Evolutionary conservation across 2,113 vertebrate genomes (phyloP).

Genomic region (Tor tambroides): DNA sequence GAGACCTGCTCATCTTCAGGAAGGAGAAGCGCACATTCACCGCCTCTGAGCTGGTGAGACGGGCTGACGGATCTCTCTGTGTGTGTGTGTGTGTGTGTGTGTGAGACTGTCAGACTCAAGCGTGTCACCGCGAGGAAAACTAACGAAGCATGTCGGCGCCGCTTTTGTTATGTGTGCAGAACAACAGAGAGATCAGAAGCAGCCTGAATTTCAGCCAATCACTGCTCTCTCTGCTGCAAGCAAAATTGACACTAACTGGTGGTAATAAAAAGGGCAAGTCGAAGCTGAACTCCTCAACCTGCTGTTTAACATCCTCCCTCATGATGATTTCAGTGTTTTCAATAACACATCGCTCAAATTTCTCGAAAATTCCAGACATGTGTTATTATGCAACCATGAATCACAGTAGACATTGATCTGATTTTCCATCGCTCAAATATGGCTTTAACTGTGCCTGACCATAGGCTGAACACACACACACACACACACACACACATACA

Average conservation of each 20-base stretch:
- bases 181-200: neutral
- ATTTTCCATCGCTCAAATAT: neutral
- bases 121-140: neutral
- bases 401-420: neutral
- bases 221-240: neutral
- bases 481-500: too few relatives aligned
- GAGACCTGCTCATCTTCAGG: conserved; percentile 76
- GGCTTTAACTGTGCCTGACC: neutral
- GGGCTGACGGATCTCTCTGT: neutral
- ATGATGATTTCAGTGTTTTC: too few relatives aligned
- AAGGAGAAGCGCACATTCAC: conserved; percentile 71
- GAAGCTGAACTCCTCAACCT: neutral
- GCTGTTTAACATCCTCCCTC: neutral
- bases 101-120: neutral
- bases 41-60: conserved; percentile 73
- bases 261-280: neutral
- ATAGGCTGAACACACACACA: too few relatives aligned
- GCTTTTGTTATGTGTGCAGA: conserved; percentile 6
- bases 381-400: neutral
- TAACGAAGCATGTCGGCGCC: conserved; percentile 23
- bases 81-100: neutral
- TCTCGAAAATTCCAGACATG: neutral
- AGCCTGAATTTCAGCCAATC: neutral
- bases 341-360: neutral
- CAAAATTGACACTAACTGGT: neutral